Conservation (phyloP, 2,888 invertebrate genomes). For the Antheraea yamamai region DNA sequence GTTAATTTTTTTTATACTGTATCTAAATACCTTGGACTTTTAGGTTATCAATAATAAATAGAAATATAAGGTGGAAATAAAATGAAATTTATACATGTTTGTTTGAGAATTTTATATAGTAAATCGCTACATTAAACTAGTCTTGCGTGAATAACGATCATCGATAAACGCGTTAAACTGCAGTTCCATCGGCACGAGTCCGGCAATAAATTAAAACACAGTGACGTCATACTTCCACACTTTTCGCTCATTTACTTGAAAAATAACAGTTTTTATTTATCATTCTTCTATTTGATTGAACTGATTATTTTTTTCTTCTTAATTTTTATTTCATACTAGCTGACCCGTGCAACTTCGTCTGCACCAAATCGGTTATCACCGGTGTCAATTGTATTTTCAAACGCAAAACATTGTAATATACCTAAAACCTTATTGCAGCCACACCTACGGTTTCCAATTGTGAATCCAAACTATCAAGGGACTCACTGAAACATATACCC, state of each 20-base stretch:
- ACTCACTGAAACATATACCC: too few species aligned
- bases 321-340: too few species aligned
- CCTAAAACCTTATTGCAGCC: too few species aligned
- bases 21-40: too few species aligned
- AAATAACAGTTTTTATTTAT: background rate
- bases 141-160: conserved; percentile 22
- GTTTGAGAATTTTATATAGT: conserved; percentile 8
- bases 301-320: background rate
- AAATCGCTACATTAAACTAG: conserved; percentile 10
- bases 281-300: background rate
- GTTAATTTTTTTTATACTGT: too few species aligned
- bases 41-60: background rate
- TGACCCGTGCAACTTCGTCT: too few species aligned
- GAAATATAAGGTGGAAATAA: background rate
- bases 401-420: too few species aligned
- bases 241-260: conserved; percentile 1
- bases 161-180: conserved; percentile 24
- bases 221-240: conserved; percentile 6
- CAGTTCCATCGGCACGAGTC: background rate
- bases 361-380: too few species aligned
- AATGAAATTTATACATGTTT: conserved; percentile 1
- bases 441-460: too few species aligned
- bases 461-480: too few species aligned
- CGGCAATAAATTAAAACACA: conserved; percentile 22
- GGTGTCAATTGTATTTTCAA: too few species aligned